These are phyloP conservation scores for Peucedramus taeniatus DNA, from an alignment of 2,113 vertebrate species.

Conservation along the genomic window DNA sequence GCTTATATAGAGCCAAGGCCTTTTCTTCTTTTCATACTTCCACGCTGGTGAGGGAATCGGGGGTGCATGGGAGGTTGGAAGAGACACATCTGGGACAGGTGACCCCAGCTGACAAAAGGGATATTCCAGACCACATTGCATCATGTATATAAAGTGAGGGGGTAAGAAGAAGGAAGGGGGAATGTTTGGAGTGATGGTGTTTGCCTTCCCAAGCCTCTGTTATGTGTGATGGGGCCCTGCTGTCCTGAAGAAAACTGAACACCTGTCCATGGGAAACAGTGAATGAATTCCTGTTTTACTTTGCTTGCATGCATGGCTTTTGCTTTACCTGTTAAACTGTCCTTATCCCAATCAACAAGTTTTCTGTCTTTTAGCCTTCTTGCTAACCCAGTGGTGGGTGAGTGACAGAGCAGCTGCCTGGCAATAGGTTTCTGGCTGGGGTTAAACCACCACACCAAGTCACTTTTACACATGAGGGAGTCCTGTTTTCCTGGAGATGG, in stretches of 20 bases:
- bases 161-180: not conserved
- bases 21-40: not conserved
- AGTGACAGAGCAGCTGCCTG: not conserved
- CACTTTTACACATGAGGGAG: not conserved
- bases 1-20: not conserved
- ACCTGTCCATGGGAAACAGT: not conserved
- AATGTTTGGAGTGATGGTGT: not conserved
- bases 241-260: not conserved
- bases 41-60: accelerated
- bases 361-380: not conserved
- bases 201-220: not conserved
- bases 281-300: not conserved
- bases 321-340: not conserved
- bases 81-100: not conserved
- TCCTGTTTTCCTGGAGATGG: not conserved
- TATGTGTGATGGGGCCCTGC: not conserved
- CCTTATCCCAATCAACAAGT: not conserved
- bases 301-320: not conserved
- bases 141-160: not conserved
- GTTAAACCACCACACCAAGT: not conserved
- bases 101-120: not conserved
- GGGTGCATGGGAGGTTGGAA: not conserved
- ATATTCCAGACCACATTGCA: not conserved
- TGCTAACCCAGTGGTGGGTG: not conserved
- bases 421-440: not conserved